These are phyloP conservation scores for Microtus richardsoni DNA, from an alignment of 2,113 vertebrate species.

Conservation along the genomic window DNA sequence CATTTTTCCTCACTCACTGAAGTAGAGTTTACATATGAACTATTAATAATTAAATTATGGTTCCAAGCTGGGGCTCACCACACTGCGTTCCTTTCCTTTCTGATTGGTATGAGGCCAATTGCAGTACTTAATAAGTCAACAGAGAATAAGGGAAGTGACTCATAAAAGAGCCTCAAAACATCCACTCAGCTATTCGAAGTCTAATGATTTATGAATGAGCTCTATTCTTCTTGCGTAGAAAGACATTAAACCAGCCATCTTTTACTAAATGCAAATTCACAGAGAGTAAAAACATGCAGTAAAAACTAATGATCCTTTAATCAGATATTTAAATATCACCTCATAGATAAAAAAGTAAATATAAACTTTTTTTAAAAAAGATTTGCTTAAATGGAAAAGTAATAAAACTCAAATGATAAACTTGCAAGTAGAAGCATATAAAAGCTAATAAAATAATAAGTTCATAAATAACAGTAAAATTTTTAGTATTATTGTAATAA, in stretches of 20 bases:
- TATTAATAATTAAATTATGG: slow-evolving; percentile 63
- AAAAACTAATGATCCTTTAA: not conserved
- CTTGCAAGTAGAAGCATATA: not conserved
- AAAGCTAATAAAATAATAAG: not conserved
- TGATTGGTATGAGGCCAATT: not conserved
- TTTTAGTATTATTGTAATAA: not conserved
- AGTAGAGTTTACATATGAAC: slow-evolving; percentile 11
- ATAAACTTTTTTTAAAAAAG: not conserved
- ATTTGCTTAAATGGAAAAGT: not conserved
- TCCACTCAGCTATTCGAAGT: not conserved
- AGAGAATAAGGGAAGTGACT: not conserved
- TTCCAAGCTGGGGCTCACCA: not conserved
- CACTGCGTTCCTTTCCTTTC: not conserved
- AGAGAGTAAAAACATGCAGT: not conserved
- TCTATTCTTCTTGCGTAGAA: not conserved
- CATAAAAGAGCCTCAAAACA: not conserved
- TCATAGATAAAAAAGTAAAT: not conserved
- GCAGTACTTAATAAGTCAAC: not conserved
- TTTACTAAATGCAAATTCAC: slow-evolving; percentile 31
- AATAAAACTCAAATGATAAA: not conserved
- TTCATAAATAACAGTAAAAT: not conserved
- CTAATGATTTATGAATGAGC: slow-evolving; percentile 34
- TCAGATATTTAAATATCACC: not conserved
- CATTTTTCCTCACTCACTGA: not conserved
- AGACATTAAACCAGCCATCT: not conserved